Conservation (phyloP, 2,797 vertebrate genomes). For the Pogoniulus pusillus region DNA sequence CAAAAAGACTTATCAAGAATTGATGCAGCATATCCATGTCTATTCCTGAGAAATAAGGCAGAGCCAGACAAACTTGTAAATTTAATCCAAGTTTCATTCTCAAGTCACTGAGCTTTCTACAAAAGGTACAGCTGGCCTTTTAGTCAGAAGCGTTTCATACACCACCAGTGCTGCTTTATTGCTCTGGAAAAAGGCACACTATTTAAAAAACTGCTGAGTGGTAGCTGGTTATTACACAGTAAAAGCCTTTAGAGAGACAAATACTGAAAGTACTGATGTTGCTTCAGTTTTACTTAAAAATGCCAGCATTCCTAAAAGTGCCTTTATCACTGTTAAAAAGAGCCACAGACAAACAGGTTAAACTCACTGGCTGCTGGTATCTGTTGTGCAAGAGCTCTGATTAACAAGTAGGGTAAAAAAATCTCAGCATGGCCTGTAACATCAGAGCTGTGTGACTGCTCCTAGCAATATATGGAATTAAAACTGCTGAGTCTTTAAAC, state of each 20-base stretch:
- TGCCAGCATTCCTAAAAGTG: neutral
- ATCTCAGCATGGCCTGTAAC: neutral
- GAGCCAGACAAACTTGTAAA: accelerated
- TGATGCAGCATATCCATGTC: accelerated
- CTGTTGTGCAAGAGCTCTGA: neutral
- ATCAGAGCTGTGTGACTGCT: neutral
- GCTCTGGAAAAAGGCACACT: neutral
- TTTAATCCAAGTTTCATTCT: neutral
- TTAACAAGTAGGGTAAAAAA: neutral
- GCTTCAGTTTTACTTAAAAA: neutral
- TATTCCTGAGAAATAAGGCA: neutral
- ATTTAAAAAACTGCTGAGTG: neutral
- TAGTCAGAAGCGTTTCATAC: neutral
- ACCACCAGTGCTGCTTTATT: neutral
- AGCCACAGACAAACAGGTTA: neutral
- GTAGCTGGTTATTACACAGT: neutral
- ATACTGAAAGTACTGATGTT: neutral
- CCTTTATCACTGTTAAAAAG: neutral
- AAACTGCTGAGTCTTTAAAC: neutral
- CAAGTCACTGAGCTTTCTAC: neutral
- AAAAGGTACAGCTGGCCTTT: neutral
- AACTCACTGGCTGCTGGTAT: neutral
- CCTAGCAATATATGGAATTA: neutral
- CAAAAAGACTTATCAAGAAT: neutral
- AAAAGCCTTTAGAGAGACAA: neutral